Conservation (phyloP, 2,888 invertebrate genomes). For the Caenorhabditis wallacei region DNA sequence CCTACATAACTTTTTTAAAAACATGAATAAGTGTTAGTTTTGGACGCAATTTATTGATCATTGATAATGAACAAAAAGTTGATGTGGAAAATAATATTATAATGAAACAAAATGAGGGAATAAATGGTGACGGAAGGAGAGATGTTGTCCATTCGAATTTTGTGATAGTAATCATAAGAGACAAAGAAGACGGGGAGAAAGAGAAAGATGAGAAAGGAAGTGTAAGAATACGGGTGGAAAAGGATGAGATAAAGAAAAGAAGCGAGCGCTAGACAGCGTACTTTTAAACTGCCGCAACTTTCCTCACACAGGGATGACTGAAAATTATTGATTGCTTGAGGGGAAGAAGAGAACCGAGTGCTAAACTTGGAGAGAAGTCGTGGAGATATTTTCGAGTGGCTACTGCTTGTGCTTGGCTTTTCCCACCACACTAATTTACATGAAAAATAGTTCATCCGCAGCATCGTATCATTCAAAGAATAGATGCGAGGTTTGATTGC, state of each 20-base stretch:
- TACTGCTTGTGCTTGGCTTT: slow-evolving; percentile 33
- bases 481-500: slow-evolving; percentile 40
- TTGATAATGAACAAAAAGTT: slow-evolving; percentile 60
- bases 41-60: slow-evolving; percentile 61
- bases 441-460: slow-evolving; percentile 47
- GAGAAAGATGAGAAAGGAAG: slow-evolving; percentile 24
- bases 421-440: slow-evolving; percentile 56
- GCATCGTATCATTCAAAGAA: slow-evolving; percentile 16
- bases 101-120: slow-evolving; percentile 50
- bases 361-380: slow-evolving; percentile 27
- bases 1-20: neutral
- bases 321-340: slow-evolving; percentile 44
- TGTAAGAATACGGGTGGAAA: slow-evolving; percentile 46
- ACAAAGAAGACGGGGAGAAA: slow-evolving; percentile 54
- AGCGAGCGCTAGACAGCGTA: slow-evolving; percentile 40
- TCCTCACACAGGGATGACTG: slow-evolving; percentile 61
- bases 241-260: slow-evolving; percentile 23
- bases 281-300: slow-evolving; percentile 37
- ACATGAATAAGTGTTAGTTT: neutral
- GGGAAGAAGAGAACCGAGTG: slow-evolving; percentile 35
- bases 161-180: slow-evolving; percentile 53
- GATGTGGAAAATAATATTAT: slow-evolving; percentile 55
- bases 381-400: slow-evolving; percentile 23
- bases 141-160: slow-evolving; percentile 43
- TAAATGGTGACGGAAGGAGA: slow-evolving; percentile 39